Percentiles rank a stretch among this genome's conserved stretches.
Evolutionary conservation across 1,140 invertebrate species (phyloP).

Genomic region (Cydia strobilella): DNA sequence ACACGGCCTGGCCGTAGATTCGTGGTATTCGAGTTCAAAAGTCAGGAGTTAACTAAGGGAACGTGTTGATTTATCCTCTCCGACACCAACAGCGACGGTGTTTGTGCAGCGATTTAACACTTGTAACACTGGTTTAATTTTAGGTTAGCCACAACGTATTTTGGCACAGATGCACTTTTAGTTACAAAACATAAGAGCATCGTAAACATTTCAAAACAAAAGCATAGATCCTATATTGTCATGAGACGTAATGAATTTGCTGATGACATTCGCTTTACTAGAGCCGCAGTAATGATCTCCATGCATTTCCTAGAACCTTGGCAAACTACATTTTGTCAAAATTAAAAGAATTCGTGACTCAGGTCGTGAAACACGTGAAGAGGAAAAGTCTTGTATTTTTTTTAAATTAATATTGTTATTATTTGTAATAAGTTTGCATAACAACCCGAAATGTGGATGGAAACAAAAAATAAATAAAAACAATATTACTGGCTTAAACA

Average conservation of each 20-base stretch:
- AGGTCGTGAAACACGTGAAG: neutral
- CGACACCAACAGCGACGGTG: constrained; percentile 4
- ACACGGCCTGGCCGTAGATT: constrained; percentile 19
- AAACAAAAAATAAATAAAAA: constrained; percentile 39
- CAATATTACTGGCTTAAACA: constrained; percentile 47
- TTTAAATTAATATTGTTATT: neutral
- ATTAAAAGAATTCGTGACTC: neutral
- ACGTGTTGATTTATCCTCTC: constrained; percentile 28
- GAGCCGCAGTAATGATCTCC: neutral
- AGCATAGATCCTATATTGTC: constrained; percentile 29
- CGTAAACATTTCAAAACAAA: constrained; percentile 24
- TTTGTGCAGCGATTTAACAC: neutral
- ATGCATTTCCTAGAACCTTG: constrained; percentile 20
- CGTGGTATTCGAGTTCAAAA: constrained; percentile 29
- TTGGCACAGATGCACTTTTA: constrained; percentile 16
- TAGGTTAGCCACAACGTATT: neutral
- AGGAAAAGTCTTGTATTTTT: neutral
- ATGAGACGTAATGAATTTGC: constrained; percentile 8
- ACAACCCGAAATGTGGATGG: constrained; percentile 29
- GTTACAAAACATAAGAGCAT: neutral
- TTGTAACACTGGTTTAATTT: neutral
- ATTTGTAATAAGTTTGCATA: neutral
- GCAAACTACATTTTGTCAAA: constrained; percentile 4
- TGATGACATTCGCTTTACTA: constrained; percentile 16
- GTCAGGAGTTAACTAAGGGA: constrained; percentile 32